These are phyloP conservation scores for Psix sp. DNA, from an alignment of 1,140 invertebrate genomes.

Conservation along the genomic window DNA sequence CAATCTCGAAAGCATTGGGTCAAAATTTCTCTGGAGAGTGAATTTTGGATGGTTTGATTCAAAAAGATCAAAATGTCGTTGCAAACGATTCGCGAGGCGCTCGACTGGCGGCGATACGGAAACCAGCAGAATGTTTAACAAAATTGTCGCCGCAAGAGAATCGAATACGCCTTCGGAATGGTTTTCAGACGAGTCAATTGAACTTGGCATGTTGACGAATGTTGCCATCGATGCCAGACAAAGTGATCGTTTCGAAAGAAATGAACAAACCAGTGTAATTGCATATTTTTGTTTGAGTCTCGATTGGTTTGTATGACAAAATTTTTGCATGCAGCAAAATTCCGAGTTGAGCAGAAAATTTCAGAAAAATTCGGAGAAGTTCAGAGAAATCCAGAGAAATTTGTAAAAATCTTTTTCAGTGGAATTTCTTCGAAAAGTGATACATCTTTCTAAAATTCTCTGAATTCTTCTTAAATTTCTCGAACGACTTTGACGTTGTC, in stretches of 20 bases:
- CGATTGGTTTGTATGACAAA: not conserved
- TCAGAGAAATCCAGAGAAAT: slow-evolving; percentile 63
- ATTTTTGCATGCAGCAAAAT: slow-evolving; percentile 31
- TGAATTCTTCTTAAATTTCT: slow-evolving; percentile 57
- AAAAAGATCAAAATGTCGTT: slow-evolving; percentile 17
- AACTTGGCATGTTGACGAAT: no score
- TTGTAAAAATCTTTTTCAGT: slow-evolving; percentile 54
- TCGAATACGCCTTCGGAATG: no score
- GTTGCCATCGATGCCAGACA: no score
- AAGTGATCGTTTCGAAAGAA: no score
- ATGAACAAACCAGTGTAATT: no score
- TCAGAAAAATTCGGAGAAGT: slow-evolving; percentile 62
- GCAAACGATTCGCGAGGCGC: slow-evolving; percentile 17
- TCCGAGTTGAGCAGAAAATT: slow-evolving; percentile 57
- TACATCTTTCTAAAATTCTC: slow-evolving; percentile 62
- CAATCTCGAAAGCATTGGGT: slow-evolving; percentile 27
- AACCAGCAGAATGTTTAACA: no score
- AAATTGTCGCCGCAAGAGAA: no score
- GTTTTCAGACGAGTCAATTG: no score
- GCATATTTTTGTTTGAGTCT: no score
- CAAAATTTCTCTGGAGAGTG: slow-evolving; percentile 56
- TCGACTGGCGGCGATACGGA: no score
- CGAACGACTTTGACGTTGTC: slow-evolving; percentile 46
- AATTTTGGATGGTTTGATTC: slow-evolving; percentile 25
- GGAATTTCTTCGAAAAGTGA: slow-evolving; percentile 61